Evolutionary conservation across 2,797 vertebrate genomes (phyloP).

Genomic region (Sebastes minor): DNA sequence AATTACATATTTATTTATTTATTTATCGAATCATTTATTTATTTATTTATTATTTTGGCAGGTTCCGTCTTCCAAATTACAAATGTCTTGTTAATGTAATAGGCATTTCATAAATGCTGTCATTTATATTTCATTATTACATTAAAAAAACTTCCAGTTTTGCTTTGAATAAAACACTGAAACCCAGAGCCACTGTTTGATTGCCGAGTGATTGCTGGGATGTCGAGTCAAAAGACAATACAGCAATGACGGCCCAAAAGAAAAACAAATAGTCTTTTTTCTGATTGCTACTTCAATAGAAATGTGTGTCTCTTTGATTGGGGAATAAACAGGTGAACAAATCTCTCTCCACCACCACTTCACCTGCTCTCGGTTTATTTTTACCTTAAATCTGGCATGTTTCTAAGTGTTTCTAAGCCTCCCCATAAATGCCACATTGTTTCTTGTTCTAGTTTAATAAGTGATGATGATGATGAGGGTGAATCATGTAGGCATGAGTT

Average conservation of each 20-base stretch:
- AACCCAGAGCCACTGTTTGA: conserved; percentile 10
- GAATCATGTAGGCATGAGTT: conserved; percentile 55
- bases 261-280: neutral
- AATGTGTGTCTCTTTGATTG: conserved; percentile 7
- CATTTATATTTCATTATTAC: too few relatives aligned
- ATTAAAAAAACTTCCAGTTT: neutral
- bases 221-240: neutral
- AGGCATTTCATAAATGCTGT: neutral
- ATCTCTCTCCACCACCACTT: neutral
- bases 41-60: too few relatives aligned
- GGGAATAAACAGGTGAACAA: conserved; percentile 11
- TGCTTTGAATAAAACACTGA: neutral
- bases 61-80: too few relatives aligned
- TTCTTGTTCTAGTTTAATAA: conserved; percentile 22
- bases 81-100: neutral
- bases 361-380: conserved; percentile 22
- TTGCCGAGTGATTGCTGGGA: conserved; percentile 24
- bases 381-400: conserved; percentile 31
- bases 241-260: neutral
- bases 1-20: too few relatives aligned
- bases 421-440: conserved; percentile 4
- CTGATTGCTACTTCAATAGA: conserved; percentile 35
- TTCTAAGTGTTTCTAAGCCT: neutral
- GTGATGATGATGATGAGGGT: conserved; percentile 34
- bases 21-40: too few relatives aligned